Conservation (phyloP, 2,888 invertebrate species). For the Pseudococcus jackbeardsleyi region DNA sequence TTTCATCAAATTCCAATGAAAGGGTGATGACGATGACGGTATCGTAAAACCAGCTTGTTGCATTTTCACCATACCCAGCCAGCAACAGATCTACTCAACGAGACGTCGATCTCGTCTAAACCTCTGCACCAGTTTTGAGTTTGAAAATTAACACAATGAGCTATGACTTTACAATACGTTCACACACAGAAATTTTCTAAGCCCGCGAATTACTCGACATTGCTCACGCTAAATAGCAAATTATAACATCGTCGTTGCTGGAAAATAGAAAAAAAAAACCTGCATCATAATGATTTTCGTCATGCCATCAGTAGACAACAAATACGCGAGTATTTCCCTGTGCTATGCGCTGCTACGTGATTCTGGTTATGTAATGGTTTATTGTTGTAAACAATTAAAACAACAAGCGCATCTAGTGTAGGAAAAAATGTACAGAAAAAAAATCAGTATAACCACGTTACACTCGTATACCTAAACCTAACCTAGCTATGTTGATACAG, state of each 20-base stretch:
- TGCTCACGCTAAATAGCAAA: constrained; percentile 45
- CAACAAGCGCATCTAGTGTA: constrained; percentile 35
- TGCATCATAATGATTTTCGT: constrained; percentile 48
- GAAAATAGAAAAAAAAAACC: not conserved
- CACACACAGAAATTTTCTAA: constrained; percentile 44
- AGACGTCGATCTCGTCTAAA: not conserved
- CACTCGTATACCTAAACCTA: not conserved
- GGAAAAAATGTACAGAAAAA: not conserved
- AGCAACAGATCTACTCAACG: constrained; percentile 17
- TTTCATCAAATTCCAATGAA: too few species aligned
- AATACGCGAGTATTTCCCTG: constrained; percentile 29
- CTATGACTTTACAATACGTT: constrained; percentile 54
- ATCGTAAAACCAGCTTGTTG: not conserved
- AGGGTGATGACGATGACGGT: not conserved
- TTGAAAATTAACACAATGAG: constrained; percentile 26
- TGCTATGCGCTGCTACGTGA: constrained; percentile 39
- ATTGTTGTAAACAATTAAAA: constrained; percentile 54
- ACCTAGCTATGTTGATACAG: not conserved
- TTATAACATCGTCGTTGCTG: constrained; percentile 18
- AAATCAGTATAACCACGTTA: not conserved
- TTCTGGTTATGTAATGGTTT: constrained; percentile 50
- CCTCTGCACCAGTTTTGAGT: not conserved
- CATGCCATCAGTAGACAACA: constrained; percentile 21
- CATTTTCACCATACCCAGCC: not conserved
- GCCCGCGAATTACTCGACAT: constrained; percentile 31